These are phyloP conservation scores for Aplodontia rufa DNA, from an alignment of 2,113 vertebrate genomes.

Conservation along the genomic window DNA sequence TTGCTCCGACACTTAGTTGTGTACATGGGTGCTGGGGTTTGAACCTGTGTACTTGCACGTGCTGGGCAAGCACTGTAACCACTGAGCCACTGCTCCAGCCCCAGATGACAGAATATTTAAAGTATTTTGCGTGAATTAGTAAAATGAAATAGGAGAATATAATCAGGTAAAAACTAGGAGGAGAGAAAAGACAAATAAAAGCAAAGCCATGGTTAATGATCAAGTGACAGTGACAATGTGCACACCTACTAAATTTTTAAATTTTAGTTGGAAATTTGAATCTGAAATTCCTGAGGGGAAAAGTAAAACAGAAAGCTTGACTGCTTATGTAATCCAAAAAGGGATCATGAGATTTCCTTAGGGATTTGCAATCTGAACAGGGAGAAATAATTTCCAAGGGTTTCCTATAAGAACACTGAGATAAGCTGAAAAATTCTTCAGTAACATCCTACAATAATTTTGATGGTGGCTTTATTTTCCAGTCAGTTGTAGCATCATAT, in stretches of 20 bases:
- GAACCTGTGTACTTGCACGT: too few relatives aligned
- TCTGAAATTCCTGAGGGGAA: too few relatives aligned
- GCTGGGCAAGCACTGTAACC: too few relatives aligned
- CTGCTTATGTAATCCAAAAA: too few relatives aligned
- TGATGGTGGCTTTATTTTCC: not conserved
- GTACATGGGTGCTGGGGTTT: too few relatives aligned
- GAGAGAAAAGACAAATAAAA: not conserved
- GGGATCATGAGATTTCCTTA: not conserved
- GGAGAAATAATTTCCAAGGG: not conserved
- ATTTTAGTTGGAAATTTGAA: not conserved
- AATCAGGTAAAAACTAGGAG: not conserved
- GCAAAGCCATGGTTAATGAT: not conserved
- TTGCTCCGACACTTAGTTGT: too few relatives aligned
- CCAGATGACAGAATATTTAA: not conserved
- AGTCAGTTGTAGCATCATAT: not conserved
- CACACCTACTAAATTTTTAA: not conserved
- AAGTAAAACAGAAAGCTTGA: not conserved
- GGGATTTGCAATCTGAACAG: not conserved
- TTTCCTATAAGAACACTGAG: not conserved
- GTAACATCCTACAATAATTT: not conserved
- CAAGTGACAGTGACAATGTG: not conserved
- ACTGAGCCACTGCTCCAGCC: too few relatives aligned
- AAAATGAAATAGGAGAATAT: not conserved
- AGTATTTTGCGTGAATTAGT: not conserved
- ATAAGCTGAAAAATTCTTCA: not conserved